phyloP scores from a whole-genome alignment of 2,888 invertebrate species.

The Saturnia japonica region DNA sequence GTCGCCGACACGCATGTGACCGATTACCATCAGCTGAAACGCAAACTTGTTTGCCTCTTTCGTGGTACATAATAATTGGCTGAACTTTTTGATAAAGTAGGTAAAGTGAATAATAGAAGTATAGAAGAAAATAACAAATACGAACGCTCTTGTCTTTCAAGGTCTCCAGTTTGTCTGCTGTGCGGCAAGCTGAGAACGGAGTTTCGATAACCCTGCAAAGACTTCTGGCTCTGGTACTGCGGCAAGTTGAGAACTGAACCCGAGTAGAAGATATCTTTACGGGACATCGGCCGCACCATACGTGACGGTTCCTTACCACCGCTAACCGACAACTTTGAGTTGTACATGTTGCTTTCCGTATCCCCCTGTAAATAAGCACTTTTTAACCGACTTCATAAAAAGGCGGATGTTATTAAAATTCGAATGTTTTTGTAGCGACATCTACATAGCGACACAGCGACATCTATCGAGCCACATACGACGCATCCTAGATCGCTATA shows the following conservation, averaged over 20 bases:
- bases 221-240: conserved; percentile 96
- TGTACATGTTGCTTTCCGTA: conserved; percentile 85
- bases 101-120: not conserved
- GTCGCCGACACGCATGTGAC: too few relatives aligned
- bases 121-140: conserved; percentile 28
- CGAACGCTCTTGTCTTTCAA: conserved; percentile 87
- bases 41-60: too few relatives aligned
- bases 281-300: conserved; percentile 94
- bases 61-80: too few relatives aligned
- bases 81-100: not conserved
- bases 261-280: conserved; percentile 98
- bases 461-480: too few relatives aligned
- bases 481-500: too few relatives aligned
- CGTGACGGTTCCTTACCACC: conserved; percentile 68
- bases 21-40: too few relatives aligned
- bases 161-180: conserved; percentile 83
- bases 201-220: conserved; percentile 93
- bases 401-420: too few relatives aligned
- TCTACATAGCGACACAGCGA: too few relatives aligned
- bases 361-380: conserved; percentile 67
- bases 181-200: conserved; percentile 94
- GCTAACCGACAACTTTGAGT: conserved; percentile 85
- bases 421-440: too few relatives aligned
- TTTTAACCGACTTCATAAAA: too few relatives aligned
- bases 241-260: conserved; percentile 96